These are phyloP conservation scores for Antitype chi DNA, from an alignment of 2,888 invertebrate genomes.

Conservation along the genomic window DNA sequence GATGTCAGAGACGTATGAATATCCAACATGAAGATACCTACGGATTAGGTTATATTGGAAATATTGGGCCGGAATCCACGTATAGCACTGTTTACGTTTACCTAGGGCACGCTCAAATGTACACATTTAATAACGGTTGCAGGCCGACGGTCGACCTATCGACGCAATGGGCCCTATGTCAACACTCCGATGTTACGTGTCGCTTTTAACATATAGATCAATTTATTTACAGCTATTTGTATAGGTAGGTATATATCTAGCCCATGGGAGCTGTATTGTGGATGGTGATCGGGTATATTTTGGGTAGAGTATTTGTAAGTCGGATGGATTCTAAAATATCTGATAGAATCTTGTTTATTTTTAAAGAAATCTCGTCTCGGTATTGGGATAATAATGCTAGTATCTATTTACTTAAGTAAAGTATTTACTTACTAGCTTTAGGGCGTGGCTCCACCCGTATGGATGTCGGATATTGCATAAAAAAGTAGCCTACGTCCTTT, in stretches of 20 bases:
- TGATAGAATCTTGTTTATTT: background rate
- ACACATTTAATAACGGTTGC: constrained; percentile 86
- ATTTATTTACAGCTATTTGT: constrained; percentile 56
- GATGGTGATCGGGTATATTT: constrained; percentile 11
- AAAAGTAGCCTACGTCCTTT: no score
- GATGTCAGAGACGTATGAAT: constrained; percentile 68
- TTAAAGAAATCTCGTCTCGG: no score
- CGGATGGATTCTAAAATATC: background rate
- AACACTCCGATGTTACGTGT: constrained; percentile 65
- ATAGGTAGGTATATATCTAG: constrained; percentile 1
- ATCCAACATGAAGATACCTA: constrained; percentile 68
- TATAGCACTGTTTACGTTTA: constrained; percentile 79
- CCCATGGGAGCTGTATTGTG: constrained; percentile 11
- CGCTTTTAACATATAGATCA: constrained; percentile 65
- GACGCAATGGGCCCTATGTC: constrained; percentile 66
- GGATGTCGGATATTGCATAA: no score
- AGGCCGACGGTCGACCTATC: constrained; percentile 69
- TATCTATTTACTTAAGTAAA: background rate
- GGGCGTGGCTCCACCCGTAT: no score
- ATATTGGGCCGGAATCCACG: constrained; percentile 76
- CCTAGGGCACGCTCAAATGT: constrained; percentile 77
- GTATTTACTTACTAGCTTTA: background rate
- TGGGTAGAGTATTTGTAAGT: background rate
- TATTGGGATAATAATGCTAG: no score
- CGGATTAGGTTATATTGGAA: constrained; percentile 71